Evolutionary conservation across 2,888 invertebrate species (phyloP), one percentile per base, ranked within the genome.

Genomic region (Synergus japonicus): DNA sequence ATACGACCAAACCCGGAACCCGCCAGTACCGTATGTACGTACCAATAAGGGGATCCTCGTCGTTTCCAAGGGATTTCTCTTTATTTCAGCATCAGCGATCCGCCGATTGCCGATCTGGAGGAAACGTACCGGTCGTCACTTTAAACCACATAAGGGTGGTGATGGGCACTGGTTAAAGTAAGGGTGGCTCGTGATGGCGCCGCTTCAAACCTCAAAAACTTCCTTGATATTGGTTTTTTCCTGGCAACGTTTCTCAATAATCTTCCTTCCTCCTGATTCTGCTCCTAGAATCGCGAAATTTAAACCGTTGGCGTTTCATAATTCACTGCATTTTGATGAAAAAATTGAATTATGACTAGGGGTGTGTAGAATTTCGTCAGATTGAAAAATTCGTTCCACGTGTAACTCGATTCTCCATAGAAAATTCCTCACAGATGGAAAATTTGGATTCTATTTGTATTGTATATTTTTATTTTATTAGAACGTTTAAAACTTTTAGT

Each of bases 1-100:
- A 77, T 77, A 82, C 79, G 82, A 63, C 77, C 63, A 49, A 22
- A 29, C 15, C 29, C 49, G n/a, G 69, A 69, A 46, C 15, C 49
- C 44, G 41, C 15, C 60, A 76, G 44, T 22, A 63, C 18, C 60
- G 76, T 60, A 60, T 63, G 60, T 60, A 58, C 76, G 15, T 54
- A 78, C 69, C 81, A 85, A 86, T 86, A 86, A 85, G 82, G 82
- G 82, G 76, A 85, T 79, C 64, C 79, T 78, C 43, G 76, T 63
- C 79, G 73, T 77, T 66, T 67, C 78, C 64, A 12, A 54, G 80
- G 82, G 80, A 84, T 84, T 85, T 83, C 86, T 84, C 86, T 87
- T 88, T 87, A 87, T 87, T 88, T 86, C 15, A 69, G 15, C 69
- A 69, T 69, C 29, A 69, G 69, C 15, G 49, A 69, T 37, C 15